Percentiles rank a stretch among this genome's conserved stretches.
phyloP scores from a whole-genome alignment of 2,888 invertebrate genomes.

The Rhamnusium bicolor region DNA sequence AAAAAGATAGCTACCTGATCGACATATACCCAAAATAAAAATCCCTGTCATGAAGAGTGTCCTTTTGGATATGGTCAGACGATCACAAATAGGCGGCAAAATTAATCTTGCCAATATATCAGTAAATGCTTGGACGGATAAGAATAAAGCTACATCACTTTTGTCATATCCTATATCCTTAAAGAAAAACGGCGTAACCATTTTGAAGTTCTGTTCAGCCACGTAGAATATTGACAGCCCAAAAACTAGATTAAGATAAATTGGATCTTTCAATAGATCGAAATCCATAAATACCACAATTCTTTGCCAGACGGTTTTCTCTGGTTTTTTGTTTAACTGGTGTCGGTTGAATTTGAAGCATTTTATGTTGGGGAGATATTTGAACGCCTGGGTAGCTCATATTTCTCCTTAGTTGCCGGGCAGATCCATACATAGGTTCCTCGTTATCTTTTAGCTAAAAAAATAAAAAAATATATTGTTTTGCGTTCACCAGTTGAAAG shows the following conservation, averaged over 20 bases:
- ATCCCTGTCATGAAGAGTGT: constrained; percentile 82
- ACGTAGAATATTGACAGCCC: constrained; percentile 83
- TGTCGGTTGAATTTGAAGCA: constrained; percentile 57
- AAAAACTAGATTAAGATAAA: constrained; percentile 81
- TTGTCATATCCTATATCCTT: constrained; percentile 70
- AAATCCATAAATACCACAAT: constrained; percentile 80
- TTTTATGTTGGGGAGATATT: constrained; percentile 62
- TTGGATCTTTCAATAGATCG: constrained; percentile 81
- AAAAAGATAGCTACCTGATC: constrained; percentile 78
- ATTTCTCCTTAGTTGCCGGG: constrained; percentile 64
- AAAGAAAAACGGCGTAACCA: constrained; percentile 65
- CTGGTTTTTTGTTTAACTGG: constrained; percentile 53
- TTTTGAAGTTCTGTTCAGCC: constrained; percentile 82
- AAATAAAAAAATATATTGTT: not conserved
- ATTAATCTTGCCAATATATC: constrained; percentile 83
- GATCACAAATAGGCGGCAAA: constrained; percentile 83
- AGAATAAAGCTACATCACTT: constrained; percentile 81
- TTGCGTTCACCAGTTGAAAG: not conserved
- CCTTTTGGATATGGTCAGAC: constrained; percentile 77
- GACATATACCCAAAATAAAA: constrained; percentile 80
- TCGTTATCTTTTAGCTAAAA: constrained; percentile 44
- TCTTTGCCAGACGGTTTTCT: constrained; percentile 65
- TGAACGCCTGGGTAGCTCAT: constrained; percentile 69
- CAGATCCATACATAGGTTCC: constrained; percentile 36
- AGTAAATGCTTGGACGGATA: constrained; percentile 83